These are phyloP conservation scores for Thunnus albacares DNA, from an alignment of 2,797 vertebrate species.

Conservation along the genomic window DNA sequence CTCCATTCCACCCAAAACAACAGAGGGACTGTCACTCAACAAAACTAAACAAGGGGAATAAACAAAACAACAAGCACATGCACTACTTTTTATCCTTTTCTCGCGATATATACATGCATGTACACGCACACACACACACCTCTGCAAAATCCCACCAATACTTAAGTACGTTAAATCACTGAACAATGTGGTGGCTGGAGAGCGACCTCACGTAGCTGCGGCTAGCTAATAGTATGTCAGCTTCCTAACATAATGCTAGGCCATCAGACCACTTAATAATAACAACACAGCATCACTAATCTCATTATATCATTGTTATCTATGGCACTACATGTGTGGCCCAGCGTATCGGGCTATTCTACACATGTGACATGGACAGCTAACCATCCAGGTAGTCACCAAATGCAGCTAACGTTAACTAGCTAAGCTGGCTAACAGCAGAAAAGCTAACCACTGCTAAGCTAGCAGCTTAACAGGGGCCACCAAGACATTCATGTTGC, in stretches of 20 bases:
- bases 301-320: not conserved
- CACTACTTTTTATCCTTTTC: not conserved
- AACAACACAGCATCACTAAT: not conserved
- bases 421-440: conserved; percentile 74
- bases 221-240: conserved; percentile 9
- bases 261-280: not conserved
- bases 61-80: not conserved
- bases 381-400: conserved; percentile 50
- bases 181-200: conserved; percentile 63
- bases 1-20: conserved; percentile 46
- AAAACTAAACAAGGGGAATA: conserved; percentile 10
- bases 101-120: not conserved
- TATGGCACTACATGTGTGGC: not conserved
- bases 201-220: conserved; percentile 44
- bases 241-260: not conserved
- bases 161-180: conserved; percentile 45
- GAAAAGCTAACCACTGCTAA: conserved; percentile 76
- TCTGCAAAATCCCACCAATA: conserved; percentile 42
- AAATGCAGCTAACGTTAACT: conserved; percentile 59
- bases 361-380: conserved; percentile 51
- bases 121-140: conserved; percentile 2
- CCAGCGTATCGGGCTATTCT: not conserved
- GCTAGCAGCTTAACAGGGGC: conserved; percentile 78
- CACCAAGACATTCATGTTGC: conserved; percentile 43
- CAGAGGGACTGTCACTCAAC: conserved; percentile 38